Percentiles rank a stretch among this genome's conserved stretches.
Conservation (phyloP, 2,888 invertebrate genomes). For the Lamellibrachia columna region DNA sequence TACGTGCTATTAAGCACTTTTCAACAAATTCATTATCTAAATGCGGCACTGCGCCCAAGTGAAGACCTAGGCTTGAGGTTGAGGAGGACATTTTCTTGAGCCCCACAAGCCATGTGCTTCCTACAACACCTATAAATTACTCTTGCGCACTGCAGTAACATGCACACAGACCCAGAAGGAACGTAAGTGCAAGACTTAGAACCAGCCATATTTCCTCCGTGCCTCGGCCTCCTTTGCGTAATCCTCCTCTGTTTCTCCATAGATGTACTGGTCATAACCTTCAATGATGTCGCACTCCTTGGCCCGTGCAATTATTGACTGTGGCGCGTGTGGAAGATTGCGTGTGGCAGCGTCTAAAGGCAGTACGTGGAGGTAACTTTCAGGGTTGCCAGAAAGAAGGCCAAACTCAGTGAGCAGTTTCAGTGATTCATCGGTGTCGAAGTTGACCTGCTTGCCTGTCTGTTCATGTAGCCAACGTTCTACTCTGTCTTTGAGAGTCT, state of each 20-base stretch:
- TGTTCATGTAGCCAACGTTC: slow-evolving; percentile 55
- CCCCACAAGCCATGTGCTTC: background rate
- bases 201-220: slow-evolving; percentile 54
- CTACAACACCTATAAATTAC: background rate
- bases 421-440: slow-evolving; percentile 55
- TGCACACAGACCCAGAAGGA: background rate
- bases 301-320: slow-evolving; percentile 51
- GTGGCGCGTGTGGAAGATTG: slow-evolving; percentile 54
- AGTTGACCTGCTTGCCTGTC: slow-evolving; percentile 50
- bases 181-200: slow-evolving; percentile 37
- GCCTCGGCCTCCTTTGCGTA: slow-evolving; percentile 54
- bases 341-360: slow-evolving; percentile 54
- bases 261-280: slow-evolving; percentile 59
- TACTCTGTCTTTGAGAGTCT: slow-evolving; percentile 49
- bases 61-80: background rate
- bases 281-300: slow-evolving; percentile 55
- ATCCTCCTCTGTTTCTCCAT: slow-evolving; percentile 54
- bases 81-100: background rate
- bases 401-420: slow-evolving; percentile 52
- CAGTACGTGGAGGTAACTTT: slow-evolving; percentile 54
- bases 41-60: too few relatives aligned
- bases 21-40: too few relatives aligned
- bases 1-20: background rate
- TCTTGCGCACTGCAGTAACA: background rate
- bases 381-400: slow-evolving; percentile 47